Evolutionary conservation across 1,140 invertebrate genomes (phyloP), one percentile per base, ranked within the genome.

Genomic region (Wiebesia pumilae): DNA sequence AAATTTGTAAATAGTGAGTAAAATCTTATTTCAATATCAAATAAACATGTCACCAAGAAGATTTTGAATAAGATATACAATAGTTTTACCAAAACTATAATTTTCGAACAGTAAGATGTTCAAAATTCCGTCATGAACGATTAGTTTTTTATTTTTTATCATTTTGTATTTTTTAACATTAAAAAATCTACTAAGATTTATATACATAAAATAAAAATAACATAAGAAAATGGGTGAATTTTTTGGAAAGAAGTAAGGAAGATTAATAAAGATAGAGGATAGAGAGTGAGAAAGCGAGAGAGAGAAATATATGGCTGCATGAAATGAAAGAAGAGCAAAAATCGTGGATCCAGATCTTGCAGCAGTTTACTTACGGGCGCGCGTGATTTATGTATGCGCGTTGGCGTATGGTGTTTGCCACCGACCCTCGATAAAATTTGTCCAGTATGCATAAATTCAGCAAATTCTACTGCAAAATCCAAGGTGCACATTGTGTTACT

Each of bases 371-470:
- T 21, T 24, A 24, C 73, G 73, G 2, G 43, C 16, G 47, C 79
- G 75, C 84, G 90, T 93, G 92, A 93, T 93, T 94, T 94, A 93
- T 91, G 84, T 84, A 82, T 84, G 81, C 87, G 91, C 90, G 93
- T 93, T 90, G 93, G 93, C 92, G 93, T 90, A 85, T 89, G 89
- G 89, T 90, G 92, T 93, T 93, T 93, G 93, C 93, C 93, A 93
- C 93, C 90, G 93, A 92, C 93, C 90, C 90, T 90, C 91, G 93
- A 94, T 93, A 94, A 94, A 94, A 94, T 94, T 93, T 93, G 93
- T 92, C 92, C 90, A 88, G 88, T 89, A 91, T 90, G 92, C 90
- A 93, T 94, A 93, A 94, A 94, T 94, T 92, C 90, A 92, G 33
- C 92, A 90, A 91, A 92, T 93, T 91, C 91, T 77, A 35, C 51